Conservation (phyloP, 2,888 invertebrate species). For the Blomia tropicalis region DNA sequence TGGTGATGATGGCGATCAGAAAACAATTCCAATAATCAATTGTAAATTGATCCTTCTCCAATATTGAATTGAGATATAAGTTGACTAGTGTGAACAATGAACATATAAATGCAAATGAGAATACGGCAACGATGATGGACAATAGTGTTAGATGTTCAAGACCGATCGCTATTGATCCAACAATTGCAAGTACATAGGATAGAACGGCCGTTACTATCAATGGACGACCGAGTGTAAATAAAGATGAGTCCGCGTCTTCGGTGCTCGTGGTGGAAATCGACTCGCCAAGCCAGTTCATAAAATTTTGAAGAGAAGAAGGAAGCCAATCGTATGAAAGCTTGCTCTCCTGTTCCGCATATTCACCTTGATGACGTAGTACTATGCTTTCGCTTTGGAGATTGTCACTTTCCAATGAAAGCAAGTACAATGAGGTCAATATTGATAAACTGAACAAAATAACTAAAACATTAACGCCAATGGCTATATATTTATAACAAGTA, state of each 20-base stretch:
- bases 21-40: constrained; percentile 6
- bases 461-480: constrained; percentile 2
- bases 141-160: constrained; percentile 19
- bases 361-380: constrained; percentile 6
- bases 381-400: constrained; percentile 1
- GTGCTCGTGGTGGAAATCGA: not conserved
- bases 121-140: not conserved
- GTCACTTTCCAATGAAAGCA: not conserved
- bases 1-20: not conserved
- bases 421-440: not conserved
- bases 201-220: constrained; percentile 13
- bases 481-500: constrained; percentile 11
- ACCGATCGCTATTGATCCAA: constrained; percentile 18
- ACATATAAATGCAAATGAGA: not conserved
- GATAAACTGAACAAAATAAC: not conserved
- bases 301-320: not conserved
- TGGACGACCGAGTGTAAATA: constrained; percentile 1
- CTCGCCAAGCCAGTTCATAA: constrained; percentile 9
- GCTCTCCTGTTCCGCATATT: not conserved
- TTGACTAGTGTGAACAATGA: not conserved
- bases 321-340: not conserved
- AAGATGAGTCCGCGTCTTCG: not conserved
- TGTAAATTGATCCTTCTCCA: not conserved
- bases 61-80: not conserved
- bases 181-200: constrained; percentile 15